Conservation (phyloP, 2,113 vertebrate genomes). For the Scomber scombrus region DNA sequence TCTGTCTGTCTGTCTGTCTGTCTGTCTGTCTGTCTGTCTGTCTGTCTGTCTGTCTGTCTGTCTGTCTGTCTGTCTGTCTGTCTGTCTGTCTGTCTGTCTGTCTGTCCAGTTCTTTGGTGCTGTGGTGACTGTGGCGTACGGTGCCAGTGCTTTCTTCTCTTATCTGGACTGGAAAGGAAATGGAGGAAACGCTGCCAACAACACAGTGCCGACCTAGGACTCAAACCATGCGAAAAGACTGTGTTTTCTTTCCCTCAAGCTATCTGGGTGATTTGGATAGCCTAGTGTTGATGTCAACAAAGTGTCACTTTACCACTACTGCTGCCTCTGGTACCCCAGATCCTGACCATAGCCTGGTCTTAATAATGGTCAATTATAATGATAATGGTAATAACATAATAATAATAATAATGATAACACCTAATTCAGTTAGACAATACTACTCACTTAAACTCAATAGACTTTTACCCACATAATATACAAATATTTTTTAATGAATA, state of each 20-base stretch:
- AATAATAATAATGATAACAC: background rate
- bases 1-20: conserved; percentile 13
- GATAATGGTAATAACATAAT: too few relatives aligned
- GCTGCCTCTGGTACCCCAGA: conserved; percentile 6
- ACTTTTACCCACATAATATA: background rate
- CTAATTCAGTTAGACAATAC: background rate
- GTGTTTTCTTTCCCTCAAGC: background rate
- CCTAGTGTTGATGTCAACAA: background rate
- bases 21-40: conserved; percentile 8
- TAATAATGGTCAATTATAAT: background rate
- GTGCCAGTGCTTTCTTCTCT: conserved; percentile 88
- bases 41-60: conserved; percentile 15
- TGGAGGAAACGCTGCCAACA: conserved; percentile 88
- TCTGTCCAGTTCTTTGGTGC: conserved; percentile 90
- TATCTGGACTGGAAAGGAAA: conserved; percentile 89
- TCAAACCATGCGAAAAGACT: background rate
- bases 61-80: conserved; percentile 11
- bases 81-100: conserved; percentile 1
- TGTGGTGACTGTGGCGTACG: conserved; percentile 86
- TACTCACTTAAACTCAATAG: background rate
- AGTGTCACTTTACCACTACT: background rate
- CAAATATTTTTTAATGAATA: too few relatives aligned
- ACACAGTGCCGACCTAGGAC: conserved; percentile 82
- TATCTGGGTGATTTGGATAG: background rate
- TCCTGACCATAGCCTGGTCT: background rate